Base-by-base conservation (phyloP, 2,797 vertebrate genomes). In the Peromyscus eremicus region DNA sequence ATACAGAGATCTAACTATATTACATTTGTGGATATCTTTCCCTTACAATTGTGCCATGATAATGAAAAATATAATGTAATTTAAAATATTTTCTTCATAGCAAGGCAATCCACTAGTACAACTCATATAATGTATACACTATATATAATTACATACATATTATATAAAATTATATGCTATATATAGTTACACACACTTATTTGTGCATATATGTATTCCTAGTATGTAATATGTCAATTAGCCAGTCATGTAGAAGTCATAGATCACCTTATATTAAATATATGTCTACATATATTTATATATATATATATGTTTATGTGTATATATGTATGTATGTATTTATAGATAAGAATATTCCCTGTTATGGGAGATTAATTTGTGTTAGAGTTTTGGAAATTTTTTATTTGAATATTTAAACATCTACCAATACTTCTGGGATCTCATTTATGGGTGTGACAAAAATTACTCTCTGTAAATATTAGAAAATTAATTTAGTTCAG, bases 361-460 rank as follows among this genome's bases (percentile, higher is more conserved):
- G 7, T 77, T 82, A 55, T 37, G 5, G 62, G 82, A 86, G n/a
- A 86, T 89, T 52, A 91, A 68, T 93, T 94, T 82, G 5, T n/a
- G 40, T 68, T 19, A 70, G 2, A 60, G 12, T 34, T 93, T 71
- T 12, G 32, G 90, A 64, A 7, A 84, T 75, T 90, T 87, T n/a
- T 6, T 89, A 34, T 57, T 84, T 70, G 13, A 92, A 68, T 66
- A 27, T 19, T 76, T 80, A 80, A 27, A 37, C 9, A 71, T 71
- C 32, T 29, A 21, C 60, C 89, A 34, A 95, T 85, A 55, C 4
- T 76, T 76, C 12, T 89, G n/a, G 25, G 52, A 83, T 88, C 62
- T 76, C 27, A 75, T 32, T 70, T n/a, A 55, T 55, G 27, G 11
- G 2, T 34, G 0, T 73, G 25, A 55, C 89, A 84, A 71, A 94